Conservation (phyloP, 2,888 invertebrate genomes). For the Plebejus argus region DNA sequence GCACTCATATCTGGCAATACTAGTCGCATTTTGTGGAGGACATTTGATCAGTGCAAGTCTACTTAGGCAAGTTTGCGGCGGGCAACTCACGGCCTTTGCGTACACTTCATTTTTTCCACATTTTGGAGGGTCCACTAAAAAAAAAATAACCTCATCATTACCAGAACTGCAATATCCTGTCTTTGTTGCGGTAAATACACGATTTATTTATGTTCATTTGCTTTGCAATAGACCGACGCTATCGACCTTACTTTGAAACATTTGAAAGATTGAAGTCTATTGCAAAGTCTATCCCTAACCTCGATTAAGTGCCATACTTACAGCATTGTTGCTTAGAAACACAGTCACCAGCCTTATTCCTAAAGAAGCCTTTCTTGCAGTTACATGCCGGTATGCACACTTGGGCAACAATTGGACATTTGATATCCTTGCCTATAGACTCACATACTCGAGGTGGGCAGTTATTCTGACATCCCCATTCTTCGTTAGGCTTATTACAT, state of each 20-base stretch:
- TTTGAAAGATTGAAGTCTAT: too few relatives aligned
- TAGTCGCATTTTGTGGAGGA: constrained; percentile 35
- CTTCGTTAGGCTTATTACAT: constrained; percentile 34
- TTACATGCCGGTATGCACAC: constrained; percentile 33
- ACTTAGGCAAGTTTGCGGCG: constrained; percentile 46
- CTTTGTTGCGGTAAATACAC: not conserved
- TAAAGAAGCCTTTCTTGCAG: constrained; percentile 34
- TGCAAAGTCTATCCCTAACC: not conserved
- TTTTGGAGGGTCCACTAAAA: constrained; percentile 30
- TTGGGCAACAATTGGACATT: constrained; percentile 14
- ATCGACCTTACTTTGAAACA: too few relatives aligned
- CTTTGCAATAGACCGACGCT: too few relatives aligned
- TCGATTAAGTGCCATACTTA: not conserved
- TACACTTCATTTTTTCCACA: constrained; percentile 47
- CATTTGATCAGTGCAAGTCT: constrained; percentile 43
- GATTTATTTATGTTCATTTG: too few relatives aligned
- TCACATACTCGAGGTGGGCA: constrained; percentile 35
- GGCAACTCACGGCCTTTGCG: constrained; percentile 47
- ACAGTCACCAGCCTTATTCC: constrained; percentile 35
- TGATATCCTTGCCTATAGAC: constrained; percentile 9
- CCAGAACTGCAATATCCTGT: not conserved
- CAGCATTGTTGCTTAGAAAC: constrained; percentile 34
- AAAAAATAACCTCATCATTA: not conserved
- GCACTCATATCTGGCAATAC: constrained; percentile 42
- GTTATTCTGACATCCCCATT: constrained; percentile 24